Base-by-base conservation (phyloP, 2,113 vertebrate genomes). In the Eudyptes chrysolophus region DNA sequence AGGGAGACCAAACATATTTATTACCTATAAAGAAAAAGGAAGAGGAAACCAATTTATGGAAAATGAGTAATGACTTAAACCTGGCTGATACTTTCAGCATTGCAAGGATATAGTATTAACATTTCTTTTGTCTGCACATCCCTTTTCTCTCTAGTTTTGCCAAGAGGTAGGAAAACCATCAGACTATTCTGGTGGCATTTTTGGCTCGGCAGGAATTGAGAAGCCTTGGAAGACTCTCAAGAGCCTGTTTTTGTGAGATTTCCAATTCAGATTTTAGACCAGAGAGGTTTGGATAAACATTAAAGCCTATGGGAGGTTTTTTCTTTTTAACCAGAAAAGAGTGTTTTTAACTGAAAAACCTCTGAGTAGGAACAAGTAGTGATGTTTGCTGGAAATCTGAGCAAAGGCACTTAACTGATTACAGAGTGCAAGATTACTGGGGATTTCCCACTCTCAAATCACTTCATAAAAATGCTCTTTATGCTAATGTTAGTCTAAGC, bases 101-200 rank as follows among this genome's bases (percentile, higher is more conserved):
- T 93, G 16, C 36, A 54, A 70, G 57, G 54, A 70, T 93, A 44
- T 54, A 80, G 17, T 79, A 92, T 85, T 96, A 92, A 89, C 24
- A 1, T 97, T 95, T 88, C 87, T 96, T 91, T 96, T 95, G 89
- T 97, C 93, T 92, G 87, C 57, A 70, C n/a, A 66, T 70, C 60
- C 22, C 15, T 96, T 90, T 94, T 95, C 87, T 97, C 92, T 96
- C 87, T 92, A 94, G 89, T 77, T 61, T 95, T 94, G 95, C 92
- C 96, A 96, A 92, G 95, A 95, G 71, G 94, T 95, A 94, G 92
- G 54, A 88, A 96, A 97, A 82, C 94, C 79, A 36, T 94, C 72
- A 95, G 84, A 65, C 88, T 95, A 40, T 96, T 97, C 94, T 97
- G 92, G 77, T 97, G 95, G 95, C 84, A 87, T 93, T 97, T 94